Evolutionary conservation across 1,140 invertebrate species (phyloP).

Genomic region (Sitodiplosis mosellana): DNA sequence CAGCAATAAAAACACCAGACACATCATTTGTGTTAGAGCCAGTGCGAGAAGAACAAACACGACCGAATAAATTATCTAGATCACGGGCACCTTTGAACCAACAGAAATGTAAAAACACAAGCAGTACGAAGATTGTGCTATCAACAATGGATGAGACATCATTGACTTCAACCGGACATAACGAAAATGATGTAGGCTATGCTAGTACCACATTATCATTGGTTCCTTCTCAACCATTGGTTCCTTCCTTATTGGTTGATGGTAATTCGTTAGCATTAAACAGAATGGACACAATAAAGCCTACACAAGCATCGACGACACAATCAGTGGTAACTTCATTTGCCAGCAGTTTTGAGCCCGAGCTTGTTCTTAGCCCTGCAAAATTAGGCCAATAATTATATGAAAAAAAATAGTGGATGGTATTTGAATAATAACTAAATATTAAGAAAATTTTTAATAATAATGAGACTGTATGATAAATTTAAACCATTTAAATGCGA

Average conservation of each 20-base stretch:
- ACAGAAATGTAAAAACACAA: slow-evolving; percentile 1
- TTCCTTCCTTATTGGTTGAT: neutral
- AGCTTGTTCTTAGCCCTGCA: slow-evolving; percentile 23
- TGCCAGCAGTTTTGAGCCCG: slow-evolving; percentile 13
- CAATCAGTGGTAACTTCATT: neutral
- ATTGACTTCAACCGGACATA: neutral
- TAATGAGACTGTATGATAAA: no score
- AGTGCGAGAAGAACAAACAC: neutral
- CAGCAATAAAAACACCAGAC: neutral
- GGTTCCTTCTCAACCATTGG: neutral
- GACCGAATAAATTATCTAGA: slow-evolving; percentile 3
- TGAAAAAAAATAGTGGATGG: no score
- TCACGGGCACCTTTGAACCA: slow-evolving; percentile 2
- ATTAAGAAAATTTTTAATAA: no score
- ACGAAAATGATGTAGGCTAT: neutral
- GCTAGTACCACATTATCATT: slow-evolving; percentile 13
- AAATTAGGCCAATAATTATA: slow-evolving; percentile 20
- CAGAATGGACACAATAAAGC: neutral
- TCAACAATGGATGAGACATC: neutral
- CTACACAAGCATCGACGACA: neutral
- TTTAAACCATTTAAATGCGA: no score
- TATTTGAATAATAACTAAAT: no score
- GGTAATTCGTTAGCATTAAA: neutral
- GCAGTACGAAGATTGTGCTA: neutral
- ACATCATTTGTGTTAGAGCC: neutral